phyloP scores from a whole-genome alignment of 2,113 vertebrate species.

The Caranx ignobilis region DNA sequence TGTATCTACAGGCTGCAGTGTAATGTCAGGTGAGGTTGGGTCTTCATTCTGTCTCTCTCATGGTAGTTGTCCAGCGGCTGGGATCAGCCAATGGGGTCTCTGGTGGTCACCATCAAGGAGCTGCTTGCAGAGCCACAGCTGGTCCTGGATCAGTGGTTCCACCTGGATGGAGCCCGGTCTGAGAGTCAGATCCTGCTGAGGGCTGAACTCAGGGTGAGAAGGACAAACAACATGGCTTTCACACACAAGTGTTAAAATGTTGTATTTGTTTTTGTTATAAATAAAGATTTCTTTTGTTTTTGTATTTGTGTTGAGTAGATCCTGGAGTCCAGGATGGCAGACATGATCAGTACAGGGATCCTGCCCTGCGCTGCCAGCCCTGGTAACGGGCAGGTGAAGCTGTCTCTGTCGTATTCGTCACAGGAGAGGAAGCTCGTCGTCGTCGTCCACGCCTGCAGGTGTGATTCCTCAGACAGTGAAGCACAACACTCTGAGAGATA shows the following conservation, averaged over 20 bases:
- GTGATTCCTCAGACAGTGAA: background rate
- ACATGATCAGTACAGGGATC: constrained; percentile 70
- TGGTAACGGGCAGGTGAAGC: constrained; percentile 82
- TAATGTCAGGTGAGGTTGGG: no score
- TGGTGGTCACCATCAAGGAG: constrained; percentile 86
- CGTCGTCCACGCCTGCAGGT: constrained; percentile 90
- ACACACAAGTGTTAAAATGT: background rate
- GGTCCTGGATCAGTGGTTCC: constrained; percentile 88
- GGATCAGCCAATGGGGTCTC: constrained; percentile 85
- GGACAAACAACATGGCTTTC: background rate
- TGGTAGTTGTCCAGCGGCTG: constrained; percentile 83
- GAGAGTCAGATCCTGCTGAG: constrained; percentile 88
- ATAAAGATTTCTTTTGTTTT: background rate
- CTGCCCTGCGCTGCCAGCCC: constrained; percentile 73
- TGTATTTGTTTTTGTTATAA: background rate
- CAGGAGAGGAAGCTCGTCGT: constrained; percentile 86
- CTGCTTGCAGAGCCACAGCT: constrained; percentile 84
- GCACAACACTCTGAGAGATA: background rate
- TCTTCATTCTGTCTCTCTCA: background rate
- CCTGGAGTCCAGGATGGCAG: constrained; percentile 81
- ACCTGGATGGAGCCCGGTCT: constrained; percentile 79
- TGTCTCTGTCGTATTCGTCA: constrained; percentile 85
- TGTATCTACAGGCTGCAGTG: background rate
- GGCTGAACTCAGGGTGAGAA: constrained; percentile 88
- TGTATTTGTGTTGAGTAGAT: constrained; percentile 64